Evolutionary conservation across 2,113 vertebrate genomes (phyloP), one percentile per base, ranked within the genome.

Genomic region (Chionis minor): DNA sequence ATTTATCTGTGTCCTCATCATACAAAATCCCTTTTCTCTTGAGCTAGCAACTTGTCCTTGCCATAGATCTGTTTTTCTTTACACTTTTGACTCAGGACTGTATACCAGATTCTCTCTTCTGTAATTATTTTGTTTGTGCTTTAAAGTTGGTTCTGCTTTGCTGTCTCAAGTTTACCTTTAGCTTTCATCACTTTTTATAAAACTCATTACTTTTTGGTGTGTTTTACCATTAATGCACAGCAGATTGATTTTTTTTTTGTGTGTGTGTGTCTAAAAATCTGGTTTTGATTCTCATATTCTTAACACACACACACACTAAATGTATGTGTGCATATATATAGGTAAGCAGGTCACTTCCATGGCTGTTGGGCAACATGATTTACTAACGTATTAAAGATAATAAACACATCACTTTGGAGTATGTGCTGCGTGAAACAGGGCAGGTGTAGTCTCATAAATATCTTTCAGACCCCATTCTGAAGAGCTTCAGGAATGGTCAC

Each of bases 291-390:
- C 23, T 95, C 27, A 33, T 1, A 2, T 90, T 90, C 44, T 86
- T 77, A 59, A 79, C 38, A 20, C 0, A 1, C 33, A 12, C 24
- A 78, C 51, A 38, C 38, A 38, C 66, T 62, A 49, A 84, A 54
- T 81, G 11, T 55, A 33, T 1, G 0, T 75, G 15, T 65, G 7
- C 70, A 52, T 70, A 66, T 54, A 40, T 93, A 16, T 90, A 77
- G 79, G 88, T 90, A 88, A 90, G 75, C 62, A 94, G 86, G 86
- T 94, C 59, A 45, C 83, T 97, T 91, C 91, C 83, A n/a, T 90
- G 58, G 40, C 27, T 88, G 19, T 97, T 96, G 59, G 24, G 91
- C 91, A 95, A 96, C 51, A 3, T 30, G 62, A 52, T 94, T 93
- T 93, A 86, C 75, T 86, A 0, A 94, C 81, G 86, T 74, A 62